phyloP scores from a whole-genome alignment of 2,797 vertebrate species.

The Mormyrus hasselquistii region DNA sequence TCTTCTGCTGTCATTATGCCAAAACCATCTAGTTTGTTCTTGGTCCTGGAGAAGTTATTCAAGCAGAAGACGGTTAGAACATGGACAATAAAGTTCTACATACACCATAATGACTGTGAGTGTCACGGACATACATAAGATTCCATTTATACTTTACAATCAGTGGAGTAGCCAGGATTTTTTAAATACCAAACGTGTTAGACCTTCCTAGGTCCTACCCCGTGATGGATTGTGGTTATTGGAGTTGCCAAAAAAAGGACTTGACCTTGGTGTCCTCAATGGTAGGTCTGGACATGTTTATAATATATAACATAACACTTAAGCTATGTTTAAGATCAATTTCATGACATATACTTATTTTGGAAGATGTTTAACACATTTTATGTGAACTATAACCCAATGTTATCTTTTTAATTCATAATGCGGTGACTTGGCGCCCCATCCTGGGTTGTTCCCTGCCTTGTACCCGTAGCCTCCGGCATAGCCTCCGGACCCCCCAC shows the following conservation, averaged over 20 bases:
- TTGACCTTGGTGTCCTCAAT: neutral
- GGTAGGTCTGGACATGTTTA: neutral
- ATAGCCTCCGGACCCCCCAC: neutral
- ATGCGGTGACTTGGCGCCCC: neutral
- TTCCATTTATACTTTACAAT: neutral
- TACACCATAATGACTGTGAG: neutral
- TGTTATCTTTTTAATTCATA: neutral
- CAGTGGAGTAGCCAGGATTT: neutral
- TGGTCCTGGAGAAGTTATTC: conserved; percentile 55
- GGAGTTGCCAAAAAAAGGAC: neutral
- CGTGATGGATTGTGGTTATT: neutral
- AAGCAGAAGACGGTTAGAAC: neutral
- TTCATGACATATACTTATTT: neutral
- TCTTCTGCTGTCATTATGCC: conserved; percentile 98
- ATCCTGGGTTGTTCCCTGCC: neutral
- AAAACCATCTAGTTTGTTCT: conserved; percentile 80
- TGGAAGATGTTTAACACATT: neutral
- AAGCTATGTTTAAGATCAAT: neutral
- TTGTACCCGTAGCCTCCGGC: neutral
- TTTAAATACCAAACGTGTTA: neutral
- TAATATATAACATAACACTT: neutral
- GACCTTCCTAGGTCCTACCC: neutral
- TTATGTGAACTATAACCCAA: neutral
- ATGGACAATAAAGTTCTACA: neutral
- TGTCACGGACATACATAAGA: neutral